These are phyloP conservation scores for Timandra comae DNA, from an alignment of 2,888 invertebrate genomes.

Conservation along the genomic window DNA sequence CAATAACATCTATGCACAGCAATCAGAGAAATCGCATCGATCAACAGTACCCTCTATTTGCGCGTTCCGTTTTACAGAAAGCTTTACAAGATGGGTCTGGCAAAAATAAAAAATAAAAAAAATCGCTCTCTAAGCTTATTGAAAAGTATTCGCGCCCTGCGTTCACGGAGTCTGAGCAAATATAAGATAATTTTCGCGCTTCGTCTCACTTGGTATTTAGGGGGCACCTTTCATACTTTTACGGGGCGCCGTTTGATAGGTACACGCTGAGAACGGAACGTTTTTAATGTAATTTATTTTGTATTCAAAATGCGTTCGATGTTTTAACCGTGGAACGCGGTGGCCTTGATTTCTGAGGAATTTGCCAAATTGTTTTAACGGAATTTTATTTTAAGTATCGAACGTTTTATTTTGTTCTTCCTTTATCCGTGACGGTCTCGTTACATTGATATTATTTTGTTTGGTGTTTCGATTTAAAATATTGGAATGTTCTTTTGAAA, in stretches of 20 bases:
- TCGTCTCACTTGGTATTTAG: conserved; percentile 74
- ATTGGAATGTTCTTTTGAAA: not conserved
- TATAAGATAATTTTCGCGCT: conserved; percentile 77
- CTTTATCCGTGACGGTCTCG: conserved; percentile 14
- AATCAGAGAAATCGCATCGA: conserved; percentile 48
- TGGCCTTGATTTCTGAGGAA: conserved; percentile 21
- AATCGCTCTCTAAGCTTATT: conserved; percentile 74
- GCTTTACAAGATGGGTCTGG: conserved; percentile 61
- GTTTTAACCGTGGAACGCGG: conserved; percentile 22
- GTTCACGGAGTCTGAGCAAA: conserved; percentile 75
- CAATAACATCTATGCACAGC: conserved; percentile 27
- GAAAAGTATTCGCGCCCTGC: conserved; percentile 75
- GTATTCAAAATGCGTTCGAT: conserved; percentile 56
- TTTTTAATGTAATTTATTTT: conserved; percentile 69
- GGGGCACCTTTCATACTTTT: conserved; percentile 75
- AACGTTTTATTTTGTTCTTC: conserved; percentile 1
- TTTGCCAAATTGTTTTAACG: conserved; percentile 5
- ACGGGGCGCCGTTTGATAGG: conserved; percentile 61
- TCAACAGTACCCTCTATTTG: conserved; percentile 66
- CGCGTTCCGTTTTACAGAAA: conserved; percentile 53
- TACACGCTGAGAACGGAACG: conserved; percentile 33
- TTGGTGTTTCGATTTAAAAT: too few species aligned
- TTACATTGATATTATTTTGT: not conserved
- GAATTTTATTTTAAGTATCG: not conserved
- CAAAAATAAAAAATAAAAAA: conserved; percentile 59